Base-by-base conservation (phyloP, 92 coral and sea anemone species). In the Epizoanthus scotinus region DNA sequence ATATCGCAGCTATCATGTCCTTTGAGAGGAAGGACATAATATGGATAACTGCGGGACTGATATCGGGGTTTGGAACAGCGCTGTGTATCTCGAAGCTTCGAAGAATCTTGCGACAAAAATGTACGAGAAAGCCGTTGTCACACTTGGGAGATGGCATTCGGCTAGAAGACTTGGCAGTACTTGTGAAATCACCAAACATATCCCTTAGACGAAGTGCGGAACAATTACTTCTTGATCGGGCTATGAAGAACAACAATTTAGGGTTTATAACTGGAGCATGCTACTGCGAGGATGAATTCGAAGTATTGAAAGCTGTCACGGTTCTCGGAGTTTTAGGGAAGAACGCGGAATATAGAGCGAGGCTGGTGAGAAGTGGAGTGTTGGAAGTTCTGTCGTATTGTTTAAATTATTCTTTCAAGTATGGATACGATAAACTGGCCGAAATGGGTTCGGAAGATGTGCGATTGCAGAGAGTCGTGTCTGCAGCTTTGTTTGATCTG, bases 61-160 rank as follows among this genome's bases (percentile, higher is more conserved):
- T 93, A 6, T 90, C 97, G 9, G 99, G 99, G 3, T 71, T 87
- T 14, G 94, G 97, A n/a, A 84, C 89, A n/a, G 87, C 90, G n/a
- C 84, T 82, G 34, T 89, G 97, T 72, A 22, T 93, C 47, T 53
- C 89, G n/a, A 86, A 91, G 61, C 73, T 96, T 55, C 91, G 98
- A 60, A 91, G 81, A 54, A 25, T 85, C 19, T 58, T 96, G 64
- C 85, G 97, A 20, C 90, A 96, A 78, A 89, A 87, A 77, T 93
- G 97, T 73, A 91, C 92, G 13, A 85, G 94, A 56, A 89, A 84
- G 13, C 77, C 92, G 3, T 84, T 96, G 38, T 81, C 94, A 53
- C 86, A 78, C 40, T 77, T 96, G 84, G 87, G 84, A 64, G 94
- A 96, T 58, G 78, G 81, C 52, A 91, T 96, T 79, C 89, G 84